Evolutionary conservation across 2,113 vertebrate species (phyloP).

Genomic region (Colinus virginianus): DNA sequence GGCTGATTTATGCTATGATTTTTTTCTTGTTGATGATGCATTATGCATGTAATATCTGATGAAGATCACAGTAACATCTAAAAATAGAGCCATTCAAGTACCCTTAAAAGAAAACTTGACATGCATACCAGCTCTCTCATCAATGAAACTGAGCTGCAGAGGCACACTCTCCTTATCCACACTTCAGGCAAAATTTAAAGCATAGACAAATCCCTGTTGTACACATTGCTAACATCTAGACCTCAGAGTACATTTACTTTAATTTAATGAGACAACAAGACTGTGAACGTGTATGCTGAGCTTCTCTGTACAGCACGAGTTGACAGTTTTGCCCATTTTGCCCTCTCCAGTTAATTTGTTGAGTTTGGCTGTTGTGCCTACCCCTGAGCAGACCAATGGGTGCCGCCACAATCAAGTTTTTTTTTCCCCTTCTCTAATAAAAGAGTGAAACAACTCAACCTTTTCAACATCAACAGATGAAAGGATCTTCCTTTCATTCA

Average conservation of each 20-base stretch:
- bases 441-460: not conserved
- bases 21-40: conserved; percentile 48
- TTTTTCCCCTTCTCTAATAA: not conserved
- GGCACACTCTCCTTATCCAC: not conserved
- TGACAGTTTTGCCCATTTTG: not conserved
- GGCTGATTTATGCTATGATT: conserved; percentile 42
- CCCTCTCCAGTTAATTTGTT: not conserved
- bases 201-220: not conserved
- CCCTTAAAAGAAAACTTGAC: conserved; percentile 63
- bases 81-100: conserved; percentile 67
- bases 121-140: conserved; percentile 34
- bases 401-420: not conserved
- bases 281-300: not conserved
- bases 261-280: conserved; percentile 36
- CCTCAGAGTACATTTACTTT: not conserved
- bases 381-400: not conserved
- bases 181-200: conserved; percentile 22
- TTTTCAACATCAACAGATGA: not conserved
- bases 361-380: rapidly evolving
- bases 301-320: not conserved
- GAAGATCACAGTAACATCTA: conserved; percentile 66
- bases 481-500: not conserved
- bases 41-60: conserved; percentile 67
- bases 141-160: conserved; percentile 39
- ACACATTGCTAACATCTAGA: not conserved